phyloP scores from a whole-genome alignment of 2,797 vertebrate genomes.

The Sparus aurata region DNA sequence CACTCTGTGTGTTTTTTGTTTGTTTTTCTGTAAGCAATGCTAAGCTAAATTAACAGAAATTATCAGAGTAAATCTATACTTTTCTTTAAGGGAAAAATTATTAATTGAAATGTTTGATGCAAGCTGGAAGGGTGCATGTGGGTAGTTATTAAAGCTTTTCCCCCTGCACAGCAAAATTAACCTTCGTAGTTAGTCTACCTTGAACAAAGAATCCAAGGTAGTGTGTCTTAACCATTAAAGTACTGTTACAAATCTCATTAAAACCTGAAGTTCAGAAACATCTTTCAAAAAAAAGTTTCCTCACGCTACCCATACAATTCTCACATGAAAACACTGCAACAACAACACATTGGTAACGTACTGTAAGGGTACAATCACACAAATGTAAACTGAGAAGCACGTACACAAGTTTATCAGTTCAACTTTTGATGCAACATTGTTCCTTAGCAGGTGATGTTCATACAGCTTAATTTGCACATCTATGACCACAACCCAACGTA shows the following conservation, averaged over 20 bases:
- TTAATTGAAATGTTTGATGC: neutral
- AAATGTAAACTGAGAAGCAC: no score
- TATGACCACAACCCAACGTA: no score
- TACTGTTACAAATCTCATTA: neutral
- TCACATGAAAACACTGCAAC: no score
- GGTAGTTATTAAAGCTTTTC: neutral
- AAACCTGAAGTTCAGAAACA: neutral
- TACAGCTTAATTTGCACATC: no score
- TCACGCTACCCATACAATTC: no score
- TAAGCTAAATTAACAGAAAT: neutral
- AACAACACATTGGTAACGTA: no score
- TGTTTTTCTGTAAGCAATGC: neutral
- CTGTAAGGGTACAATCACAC: no score
- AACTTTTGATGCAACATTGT: no score
- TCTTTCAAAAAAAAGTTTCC: constrained; percentile 1
- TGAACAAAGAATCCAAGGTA: neutral
- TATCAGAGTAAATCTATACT: neutral
- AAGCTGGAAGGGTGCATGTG: neutral
- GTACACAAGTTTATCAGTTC: no score
- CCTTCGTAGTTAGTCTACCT: neutral
- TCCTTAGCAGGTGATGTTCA: no score
- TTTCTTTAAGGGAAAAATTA: no score
- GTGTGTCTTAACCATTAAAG: neutral
- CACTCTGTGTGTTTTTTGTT: neutral
- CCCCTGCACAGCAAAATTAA: neutral